These are phyloP conservation scores for Chydorus sphaericus DNA, from an alignment of 2,888 invertebrate species.

Conservation along the genomic window DNA sequence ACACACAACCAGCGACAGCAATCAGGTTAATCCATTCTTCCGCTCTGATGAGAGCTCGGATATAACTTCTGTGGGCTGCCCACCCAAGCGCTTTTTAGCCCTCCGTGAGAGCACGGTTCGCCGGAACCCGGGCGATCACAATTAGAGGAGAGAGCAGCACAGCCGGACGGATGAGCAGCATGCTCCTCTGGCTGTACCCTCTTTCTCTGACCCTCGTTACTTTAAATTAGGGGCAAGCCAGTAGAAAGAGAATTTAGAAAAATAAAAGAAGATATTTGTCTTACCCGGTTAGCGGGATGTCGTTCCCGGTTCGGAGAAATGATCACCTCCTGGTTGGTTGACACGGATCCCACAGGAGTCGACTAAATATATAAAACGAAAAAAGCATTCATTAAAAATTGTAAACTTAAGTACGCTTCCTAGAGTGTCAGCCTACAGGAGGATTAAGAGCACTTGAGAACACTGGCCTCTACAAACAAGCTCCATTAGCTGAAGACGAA, in stretches of 20 bases:
- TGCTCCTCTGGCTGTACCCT: background rate
- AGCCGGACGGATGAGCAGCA: background rate
- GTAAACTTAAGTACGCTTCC: background rate
- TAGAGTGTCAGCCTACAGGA: background rate
- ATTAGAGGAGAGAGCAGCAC: no score
- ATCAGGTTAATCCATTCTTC: background rate
- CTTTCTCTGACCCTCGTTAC: background rate
- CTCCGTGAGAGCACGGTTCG: conserved; percentile 1
- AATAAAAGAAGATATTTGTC: conserved; percentile 14
- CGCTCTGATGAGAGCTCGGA: background rate
- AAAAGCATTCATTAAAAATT: conserved; percentile 11
- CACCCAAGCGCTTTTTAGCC: background rate
- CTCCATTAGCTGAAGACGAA: conserved; percentile 13
- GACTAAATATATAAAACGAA: conserved; percentile 41
- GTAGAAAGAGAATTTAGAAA: background rate
- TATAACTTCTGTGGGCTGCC: no score
- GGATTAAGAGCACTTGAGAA: background rate
- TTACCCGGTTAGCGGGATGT: conserved; percentile 66
- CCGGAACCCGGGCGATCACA: background rate
- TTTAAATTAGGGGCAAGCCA: background rate
- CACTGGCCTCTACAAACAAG: conserved; percentile 1
- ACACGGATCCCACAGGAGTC: conserved; percentile 80
- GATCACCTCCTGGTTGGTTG: conserved; percentile 79
- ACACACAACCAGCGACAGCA: background rate
- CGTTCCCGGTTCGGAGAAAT: conserved; percentile 79